phyloP scores from a whole-genome alignment of 2,888 invertebrate genomes.

The Helleia helle region DNA sequence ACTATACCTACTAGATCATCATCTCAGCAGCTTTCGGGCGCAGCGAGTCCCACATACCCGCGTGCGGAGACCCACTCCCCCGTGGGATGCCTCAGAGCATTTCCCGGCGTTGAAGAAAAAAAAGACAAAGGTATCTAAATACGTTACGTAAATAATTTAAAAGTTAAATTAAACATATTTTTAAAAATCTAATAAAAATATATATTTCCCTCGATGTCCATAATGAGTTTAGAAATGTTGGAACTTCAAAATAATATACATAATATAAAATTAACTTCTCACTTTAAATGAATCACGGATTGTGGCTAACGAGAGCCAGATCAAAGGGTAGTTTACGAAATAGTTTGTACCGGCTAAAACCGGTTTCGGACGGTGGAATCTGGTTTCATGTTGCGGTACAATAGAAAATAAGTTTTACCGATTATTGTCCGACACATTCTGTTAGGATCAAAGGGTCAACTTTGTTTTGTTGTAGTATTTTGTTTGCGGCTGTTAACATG shows the following conservation, averaged over 20 bases:
- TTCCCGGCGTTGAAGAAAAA: too few species aligned
- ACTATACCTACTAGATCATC: too few species aligned
- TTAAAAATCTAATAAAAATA: too few species aligned
- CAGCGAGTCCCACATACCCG: too few species aligned
- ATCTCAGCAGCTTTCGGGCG: too few species aligned
- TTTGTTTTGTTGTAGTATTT: neutral
- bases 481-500: neutral
- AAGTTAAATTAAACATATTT: too few species aligned
- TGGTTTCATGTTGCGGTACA: constrained; percentile 26
- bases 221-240: neutral
- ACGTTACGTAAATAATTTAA: too few species aligned
- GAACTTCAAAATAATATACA: neutral
- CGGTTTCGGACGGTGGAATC: constrained; percentile 32
- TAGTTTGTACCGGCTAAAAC: constrained; percentile 43
- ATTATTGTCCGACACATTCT: neutral
- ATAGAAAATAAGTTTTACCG: constrained; percentile 22
- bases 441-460: neutral
- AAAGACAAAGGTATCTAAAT: too few species aligned
- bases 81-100: too few species aligned
- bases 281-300: constrained; percentile 36
- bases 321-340: constrained; percentile 50
- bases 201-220: neutral
- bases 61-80: too few species aligned
- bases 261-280: constrained; percentile 10
- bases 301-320: constrained; percentile 44